These are phyloP conservation scores for Cheilosia impressa DNA, from an alignment of 2,888 invertebrate species.

Conservation along the genomic window DNA sequence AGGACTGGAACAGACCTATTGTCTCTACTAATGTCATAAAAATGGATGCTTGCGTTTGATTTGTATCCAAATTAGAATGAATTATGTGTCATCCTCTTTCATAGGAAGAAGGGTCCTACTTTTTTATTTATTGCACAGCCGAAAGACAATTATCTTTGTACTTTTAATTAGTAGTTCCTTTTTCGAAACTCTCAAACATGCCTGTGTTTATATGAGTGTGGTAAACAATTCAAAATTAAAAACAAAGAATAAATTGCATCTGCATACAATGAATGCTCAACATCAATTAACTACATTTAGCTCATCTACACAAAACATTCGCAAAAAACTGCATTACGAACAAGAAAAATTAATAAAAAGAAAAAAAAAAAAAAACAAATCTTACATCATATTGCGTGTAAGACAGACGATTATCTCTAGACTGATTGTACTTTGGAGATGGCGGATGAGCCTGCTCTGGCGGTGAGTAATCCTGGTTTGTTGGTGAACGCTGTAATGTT, in stretches of 20 bases:
- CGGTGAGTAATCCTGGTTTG: conserved; percentile 78
- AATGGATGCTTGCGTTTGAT: no score
- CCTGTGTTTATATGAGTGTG: neutral
- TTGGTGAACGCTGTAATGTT: conserved; percentile 77
- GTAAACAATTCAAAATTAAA: conserved; percentile 1
- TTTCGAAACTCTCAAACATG: neutral
- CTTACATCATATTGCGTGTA: conserved; percentile 84
- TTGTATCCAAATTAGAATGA: no score
- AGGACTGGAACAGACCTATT: no score
- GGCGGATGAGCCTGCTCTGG: conserved; percentile 82
- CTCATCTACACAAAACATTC: conserved; percentile 58
- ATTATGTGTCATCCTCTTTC: no score
- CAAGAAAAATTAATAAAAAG: conserved; percentile 17
- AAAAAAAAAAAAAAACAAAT: conserved; percentile 59
- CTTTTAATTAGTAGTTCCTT: no score
- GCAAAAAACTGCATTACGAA: conserved; percentile 23
- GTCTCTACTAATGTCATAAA: no score
- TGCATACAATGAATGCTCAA: conserved; percentile 54
- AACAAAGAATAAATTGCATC: conserved; percentile 29
- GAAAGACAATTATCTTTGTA: neutral
- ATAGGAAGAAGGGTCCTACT: no score
- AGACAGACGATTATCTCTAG: conserved; percentile 82
- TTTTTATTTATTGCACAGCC: no score
- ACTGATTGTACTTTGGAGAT: conserved; percentile 82
- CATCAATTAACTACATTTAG: conserved; percentile 38